Evolutionary conservation across 1,140 invertebrate genomes (phyloP).

Genomic region (Drosophila bipectinata): DNA sequence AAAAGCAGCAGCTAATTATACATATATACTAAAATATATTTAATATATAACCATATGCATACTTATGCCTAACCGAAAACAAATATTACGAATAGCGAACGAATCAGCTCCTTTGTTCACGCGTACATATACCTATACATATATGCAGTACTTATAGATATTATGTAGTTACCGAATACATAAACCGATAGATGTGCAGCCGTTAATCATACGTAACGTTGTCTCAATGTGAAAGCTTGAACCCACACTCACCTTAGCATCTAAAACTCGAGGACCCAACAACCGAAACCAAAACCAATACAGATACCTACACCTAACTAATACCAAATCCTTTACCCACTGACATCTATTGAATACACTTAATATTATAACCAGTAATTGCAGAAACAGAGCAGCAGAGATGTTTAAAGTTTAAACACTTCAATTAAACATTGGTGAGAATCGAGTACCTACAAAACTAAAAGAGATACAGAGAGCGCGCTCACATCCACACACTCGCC

Average conservation of each 20-base stretch:
- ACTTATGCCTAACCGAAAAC: slow-evolving; percentile 51
- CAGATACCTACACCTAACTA: slow-evolving; percentile 1
- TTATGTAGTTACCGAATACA: slow-evolving; percentile 3
- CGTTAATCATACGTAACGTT: slow-evolving; percentile 51
- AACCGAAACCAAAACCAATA: slow-evolving; percentile 20
- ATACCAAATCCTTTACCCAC: slow-evolving; percentile 24
- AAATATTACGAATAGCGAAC: slow-evolving; percentile 38
- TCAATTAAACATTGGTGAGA: slow-evolving; percentile 73
- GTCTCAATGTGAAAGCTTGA: slow-evolving; percentile 64
- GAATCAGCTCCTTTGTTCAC: slow-evolving; percentile 26
- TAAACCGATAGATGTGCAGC: slow-evolving; percentile 16
- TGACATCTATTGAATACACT: slow-evolving; percentile 9
- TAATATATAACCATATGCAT: slow-evolving; percentile 58
- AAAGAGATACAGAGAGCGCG: slow-evolving; percentile 47
- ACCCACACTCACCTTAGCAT: slow-evolving; percentile 33
- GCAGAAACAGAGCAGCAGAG: slow-evolving; percentile 32
- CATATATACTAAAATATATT: slow-evolving; percentile 45
- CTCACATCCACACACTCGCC: not conserved
- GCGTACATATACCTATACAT: slow-evolving; percentile 17
- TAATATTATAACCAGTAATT: slow-evolving; percentile 36
- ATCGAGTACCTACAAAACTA: slow-evolving; percentile 77
- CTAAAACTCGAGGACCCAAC: slow-evolving; percentile 42
- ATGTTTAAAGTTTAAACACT: slow-evolving; percentile 63
- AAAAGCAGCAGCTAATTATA: slow-evolving; percentile 59
- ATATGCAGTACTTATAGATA: slow-evolving; percentile 16